Base-by-base conservation (phyloP, 2,113 vertebrate genomes). In the Dromaius novaehollandiae region DNA sequence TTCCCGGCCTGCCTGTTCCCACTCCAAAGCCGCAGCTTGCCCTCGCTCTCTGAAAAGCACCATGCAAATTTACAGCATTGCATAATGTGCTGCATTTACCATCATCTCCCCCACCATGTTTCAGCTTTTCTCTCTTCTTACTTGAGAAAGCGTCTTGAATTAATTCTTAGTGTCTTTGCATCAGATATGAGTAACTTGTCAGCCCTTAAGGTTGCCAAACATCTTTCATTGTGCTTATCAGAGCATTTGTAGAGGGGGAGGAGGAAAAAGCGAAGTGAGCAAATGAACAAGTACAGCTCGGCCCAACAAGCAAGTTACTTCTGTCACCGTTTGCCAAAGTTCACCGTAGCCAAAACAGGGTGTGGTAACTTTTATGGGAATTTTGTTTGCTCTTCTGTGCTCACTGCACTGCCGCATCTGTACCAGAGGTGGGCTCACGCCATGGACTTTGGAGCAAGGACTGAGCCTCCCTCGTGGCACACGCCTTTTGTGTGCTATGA, bases 371-470 rank as follows among this genome's bases (percentile, higher is more conserved):
- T 96, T 88, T 85, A 92, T 42, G 32, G n/a, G 70, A 71, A 82
- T 91, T 85, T 25, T 96, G 12, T 96, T 92, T 96, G 46, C 56
- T 90, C 2, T 77, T 87, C 24, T 58, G 20, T 9, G 80, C 38
- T 85, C 76, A 80, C 56, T 0, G 0, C 53, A 56, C 13, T 44
- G 42, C 21, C 63, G 13, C 40, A 15, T 30, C 56, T 78, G 81
- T 40, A 61, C 32, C 11, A n/a, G n/a, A 25, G 13, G 16, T 14
- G 44, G 48, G 44, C 74, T 18, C 13, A 64, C 89, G 30, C 10
- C 42, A 34, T 3, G 75, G 84, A 88, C 91, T 96, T 95, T 76
- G 81, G 84, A 95, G 61, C 63, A 73, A 83, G 74, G 79, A 28
- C 20, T n/a, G 36, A 89, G 36, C 7, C 48, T 88, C 40, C 11